Conservation (phyloP, 2,113 vertebrate genomes). For the Triplophysa tibetana region DNA sequence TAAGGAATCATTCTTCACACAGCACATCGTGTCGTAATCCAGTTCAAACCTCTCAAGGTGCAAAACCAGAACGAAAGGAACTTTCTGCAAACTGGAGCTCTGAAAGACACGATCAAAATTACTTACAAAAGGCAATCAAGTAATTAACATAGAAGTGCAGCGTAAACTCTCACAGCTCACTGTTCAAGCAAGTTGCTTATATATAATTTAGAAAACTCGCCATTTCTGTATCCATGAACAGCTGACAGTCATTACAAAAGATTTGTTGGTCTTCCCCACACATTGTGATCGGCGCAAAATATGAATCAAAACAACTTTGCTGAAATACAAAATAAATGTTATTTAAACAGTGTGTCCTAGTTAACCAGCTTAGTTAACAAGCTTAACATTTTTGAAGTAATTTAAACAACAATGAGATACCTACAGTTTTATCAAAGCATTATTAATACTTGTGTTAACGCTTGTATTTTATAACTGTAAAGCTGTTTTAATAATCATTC, state of each 20-base stretch:
- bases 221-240: not conserved
- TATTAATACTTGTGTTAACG: too few species aligned
- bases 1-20: not conserved
- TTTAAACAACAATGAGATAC: not conserved
- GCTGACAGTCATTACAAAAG: not conserved
- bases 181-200: not conserved
- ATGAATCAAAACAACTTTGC: not conserved
- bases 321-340: not conserved
- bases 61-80: constrained; percentile 2
- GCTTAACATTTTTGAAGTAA: not conserved
- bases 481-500: too few species aligned
- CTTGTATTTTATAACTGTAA: too few species aligned
- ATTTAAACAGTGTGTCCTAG: not conserved
- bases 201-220: not conserved
- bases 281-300: not conserved
- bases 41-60: constrained; percentile 3
- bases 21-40: constrained; percentile 1
- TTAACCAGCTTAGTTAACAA: not conserved
- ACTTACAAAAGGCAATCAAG: too few species aligned
- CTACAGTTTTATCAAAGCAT: too few species aligned
- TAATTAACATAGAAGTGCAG: too few species aligned
- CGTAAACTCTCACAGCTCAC: too few species aligned
- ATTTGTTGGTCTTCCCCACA: not conserved
- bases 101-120: not conserved
- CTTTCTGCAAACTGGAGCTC: not conserved